phyloP scores from a whole-genome alignment of 2,888 invertebrate genomes.

The Anarsia innoxiella region DNA sequence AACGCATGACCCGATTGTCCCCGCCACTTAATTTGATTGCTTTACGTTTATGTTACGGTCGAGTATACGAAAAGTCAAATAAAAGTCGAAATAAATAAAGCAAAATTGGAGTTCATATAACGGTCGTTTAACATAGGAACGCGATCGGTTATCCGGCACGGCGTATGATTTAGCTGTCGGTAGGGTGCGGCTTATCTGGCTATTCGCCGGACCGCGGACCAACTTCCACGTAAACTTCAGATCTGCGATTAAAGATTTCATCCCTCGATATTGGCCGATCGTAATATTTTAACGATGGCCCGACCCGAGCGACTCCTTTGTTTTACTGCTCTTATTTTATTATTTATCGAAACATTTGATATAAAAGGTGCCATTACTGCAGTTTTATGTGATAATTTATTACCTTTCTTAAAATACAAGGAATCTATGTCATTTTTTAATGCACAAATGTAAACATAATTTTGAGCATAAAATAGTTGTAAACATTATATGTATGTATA shows the following conservation, averaged over 20 bases:
- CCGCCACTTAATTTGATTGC: not conserved
- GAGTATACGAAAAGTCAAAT: slow-evolving; percentile 3
- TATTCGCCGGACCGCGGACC: slow-evolving; percentile 36
- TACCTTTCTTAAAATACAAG: slow-evolving; percentile 35
- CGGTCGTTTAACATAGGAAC: slow-evolving; percentile 27
- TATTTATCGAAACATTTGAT: slow-evolving; percentile 69
- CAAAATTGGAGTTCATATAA: slow-evolving; percentile 12
- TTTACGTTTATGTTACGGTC: not conserved
- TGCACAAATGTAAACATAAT: no score
- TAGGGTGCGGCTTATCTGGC: slow-evolving; percentile 36
- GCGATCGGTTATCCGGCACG: slow-evolving; percentile 49
- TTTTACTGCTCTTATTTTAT: slow-evolving; percentile 66
- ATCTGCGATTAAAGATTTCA: slow-evolving; percentile 67
- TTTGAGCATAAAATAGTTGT: no score
- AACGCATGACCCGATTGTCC: not conserved
- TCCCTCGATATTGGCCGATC: slow-evolving; percentile 65
- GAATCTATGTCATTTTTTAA: slow-evolving; percentile 17
- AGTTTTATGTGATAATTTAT: slow-evolving; percentile 60
- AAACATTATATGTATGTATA: no score
- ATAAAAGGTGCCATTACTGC: slow-evolving; percentile 57
- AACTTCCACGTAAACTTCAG: slow-evolving; percentile 48
- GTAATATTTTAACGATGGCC: slow-evolving; percentile 70
- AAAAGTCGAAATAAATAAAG: slow-evolving; percentile 10
- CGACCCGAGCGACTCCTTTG: slow-evolving; percentile 53
- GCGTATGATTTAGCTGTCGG: slow-evolving; percentile 43